Percentiles rank a stretch among this genome's conserved stretches.
Evolutionary conservation across 2,113 vertebrate species (phyloP).

Genomic region (Rhabdomys dilectus): DNA sequence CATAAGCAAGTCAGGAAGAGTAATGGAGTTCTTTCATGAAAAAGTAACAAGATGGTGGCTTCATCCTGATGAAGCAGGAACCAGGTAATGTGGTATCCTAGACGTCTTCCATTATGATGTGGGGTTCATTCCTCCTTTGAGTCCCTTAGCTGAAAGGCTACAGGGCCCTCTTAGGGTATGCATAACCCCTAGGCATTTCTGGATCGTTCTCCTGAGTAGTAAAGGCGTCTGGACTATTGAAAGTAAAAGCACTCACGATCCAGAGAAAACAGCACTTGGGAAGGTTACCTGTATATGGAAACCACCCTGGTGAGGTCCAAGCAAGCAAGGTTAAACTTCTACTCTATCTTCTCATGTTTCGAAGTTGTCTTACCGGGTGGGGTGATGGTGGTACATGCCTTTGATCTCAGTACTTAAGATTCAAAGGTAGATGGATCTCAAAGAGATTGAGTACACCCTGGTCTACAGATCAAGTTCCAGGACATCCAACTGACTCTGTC

Average conservation of each 20-base stretch:
- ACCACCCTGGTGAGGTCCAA: neutral
- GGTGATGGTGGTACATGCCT: neutral
- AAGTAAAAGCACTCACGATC: neutral
- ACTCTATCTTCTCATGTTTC: neutral
- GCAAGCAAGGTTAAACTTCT: neutral
- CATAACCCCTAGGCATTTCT: neutral
- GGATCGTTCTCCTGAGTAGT: neutral
- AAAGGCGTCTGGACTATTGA: neutral
- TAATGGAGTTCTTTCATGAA: neutral
- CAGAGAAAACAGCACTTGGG: neutral
- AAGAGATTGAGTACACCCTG: neutral
- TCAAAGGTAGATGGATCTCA: neutral
- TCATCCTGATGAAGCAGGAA: rapidly evolving
- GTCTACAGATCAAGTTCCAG: neutral
- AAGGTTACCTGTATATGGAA: neutral
- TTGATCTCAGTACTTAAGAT: neutral
- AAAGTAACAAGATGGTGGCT: neutral
- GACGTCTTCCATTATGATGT: neutral
- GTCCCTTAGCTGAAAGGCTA: neutral
- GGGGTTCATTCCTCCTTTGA: neutral
- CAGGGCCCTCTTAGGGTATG: neutral
- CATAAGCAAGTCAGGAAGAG: neutral
- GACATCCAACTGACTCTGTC: neutral
- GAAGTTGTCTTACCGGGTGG: neutral
- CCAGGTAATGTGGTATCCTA: neutral